Conservation (phyloP, 2,888 invertebrate genomes). For the Acanthococcus lagerstroemiae region DNA sequence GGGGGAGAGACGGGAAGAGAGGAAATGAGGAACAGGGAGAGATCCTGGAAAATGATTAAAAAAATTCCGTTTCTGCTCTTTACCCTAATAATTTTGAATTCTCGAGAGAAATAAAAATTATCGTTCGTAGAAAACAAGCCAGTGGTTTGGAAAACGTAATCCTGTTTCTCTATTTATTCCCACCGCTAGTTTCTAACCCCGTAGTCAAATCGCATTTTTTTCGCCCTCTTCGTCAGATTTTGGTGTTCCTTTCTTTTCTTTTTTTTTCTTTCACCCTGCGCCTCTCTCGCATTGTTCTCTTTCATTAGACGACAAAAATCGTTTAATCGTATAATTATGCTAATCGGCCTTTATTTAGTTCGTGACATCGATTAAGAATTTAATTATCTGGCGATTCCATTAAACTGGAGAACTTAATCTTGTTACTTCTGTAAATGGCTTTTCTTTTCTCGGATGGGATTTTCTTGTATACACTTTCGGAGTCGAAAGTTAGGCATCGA, state of each 20-base stretch:
- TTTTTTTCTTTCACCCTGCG: background rate
- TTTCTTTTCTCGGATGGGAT: background rate
- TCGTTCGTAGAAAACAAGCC: constrained; percentile 18
- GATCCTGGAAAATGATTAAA: constrained; percentile 8
- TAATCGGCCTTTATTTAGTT: background rate
- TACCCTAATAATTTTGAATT: background rate
- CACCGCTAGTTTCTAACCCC: constrained; percentile 4
- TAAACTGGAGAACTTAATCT: background rate
- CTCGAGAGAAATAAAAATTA: constrained; percentile 27
- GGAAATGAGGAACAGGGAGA: background rate
- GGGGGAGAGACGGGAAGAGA: background rate
- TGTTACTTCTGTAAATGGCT: background rate
- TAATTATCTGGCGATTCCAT: constrained; percentile 7
- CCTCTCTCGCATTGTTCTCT: background rate
- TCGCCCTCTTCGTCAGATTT: background rate
- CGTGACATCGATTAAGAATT: constrained; percentile 8
- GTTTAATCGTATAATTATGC: constrained; percentile 6
- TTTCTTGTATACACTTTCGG: too few relatives aligned
- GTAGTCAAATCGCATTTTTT: background rate
- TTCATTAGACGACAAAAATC: background rate
- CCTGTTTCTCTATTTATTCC: constrained; percentile 23
- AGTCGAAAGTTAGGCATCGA: too few relatives aligned
- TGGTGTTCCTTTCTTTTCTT: background rate
- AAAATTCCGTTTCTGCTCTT: background rate
- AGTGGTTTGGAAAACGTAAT: constrained; percentile 31